A percentile compares a stretch with the other conserved stretches of the same genome.
phyloP scores from a whole-genome alignment of 2,888 invertebrate species.

The Pimpla rufipes region DNA sequence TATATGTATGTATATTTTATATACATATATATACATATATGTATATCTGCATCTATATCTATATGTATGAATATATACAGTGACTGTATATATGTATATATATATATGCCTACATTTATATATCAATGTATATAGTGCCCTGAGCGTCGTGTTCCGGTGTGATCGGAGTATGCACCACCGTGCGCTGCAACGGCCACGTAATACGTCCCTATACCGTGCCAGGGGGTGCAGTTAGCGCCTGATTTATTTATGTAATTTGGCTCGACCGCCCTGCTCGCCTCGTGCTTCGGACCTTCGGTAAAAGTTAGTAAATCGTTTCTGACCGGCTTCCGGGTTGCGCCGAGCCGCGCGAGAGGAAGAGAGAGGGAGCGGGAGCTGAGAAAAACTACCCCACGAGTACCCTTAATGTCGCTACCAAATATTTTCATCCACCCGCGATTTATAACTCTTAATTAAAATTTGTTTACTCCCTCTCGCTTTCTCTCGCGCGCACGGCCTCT shows the following conservation, averaged over 20 bases:
- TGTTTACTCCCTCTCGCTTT: not conserved
- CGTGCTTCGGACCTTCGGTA: slow-evolving; percentile 63
- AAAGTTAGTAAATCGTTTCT: slow-evolving; percentile 75
- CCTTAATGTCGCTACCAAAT: slow-evolving; percentile 20
- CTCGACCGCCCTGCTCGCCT: slow-evolving; percentile 56
- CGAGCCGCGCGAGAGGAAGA: not conserved
- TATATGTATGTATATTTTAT: too few relatives aligned
- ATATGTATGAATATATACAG: too few relatives aligned
- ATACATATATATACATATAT: slow-evolving; percentile 2
- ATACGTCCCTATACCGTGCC: slow-evolving; percentile 60
- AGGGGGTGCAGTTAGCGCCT: slow-evolving; percentile 72
- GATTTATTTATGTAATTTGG: slow-evolving; percentile 80
- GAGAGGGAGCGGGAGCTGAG: not conserved
- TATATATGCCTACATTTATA: slow-evolving; percentile 1
- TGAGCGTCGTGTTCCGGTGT: slow-evolving; percentile 41
- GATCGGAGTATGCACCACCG: slow-evolving; percentile 32
- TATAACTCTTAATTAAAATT: not conserved
- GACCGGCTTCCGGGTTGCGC: slow-evolving; percentile 63
- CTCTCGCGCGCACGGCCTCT: not conserved
- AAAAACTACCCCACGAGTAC: not conserved
- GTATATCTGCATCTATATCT: too few relatives aligned
- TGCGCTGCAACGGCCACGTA: slow-evolving; percentile 44
- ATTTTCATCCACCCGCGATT: slow-evolving; percentile 25
- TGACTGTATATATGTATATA: not conserved
- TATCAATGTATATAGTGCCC: not conserved